phyloP scores from a whole-genome alignment of 1,140 invertebrate genomes.

The Melitaea cinxia region DNA sequence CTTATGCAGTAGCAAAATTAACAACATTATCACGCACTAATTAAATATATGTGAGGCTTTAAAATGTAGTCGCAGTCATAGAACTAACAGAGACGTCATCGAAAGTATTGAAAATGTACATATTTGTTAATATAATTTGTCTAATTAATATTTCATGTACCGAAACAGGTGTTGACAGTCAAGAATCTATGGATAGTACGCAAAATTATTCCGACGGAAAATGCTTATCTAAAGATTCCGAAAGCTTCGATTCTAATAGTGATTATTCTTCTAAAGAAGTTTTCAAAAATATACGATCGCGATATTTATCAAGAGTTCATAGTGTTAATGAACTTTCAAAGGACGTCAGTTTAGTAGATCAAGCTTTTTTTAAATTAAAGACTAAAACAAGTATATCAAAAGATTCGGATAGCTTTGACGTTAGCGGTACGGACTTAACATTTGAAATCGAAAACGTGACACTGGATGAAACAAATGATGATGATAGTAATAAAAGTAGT shows the following conservation, averaged over 20 bases:
- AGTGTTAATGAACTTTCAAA: constrained; percentile 58
- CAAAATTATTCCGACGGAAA: constrained; percentile 55
- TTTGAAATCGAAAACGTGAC: constrained; percentile 67
- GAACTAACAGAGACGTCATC: constrained; percentile 54
- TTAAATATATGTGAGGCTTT: constrained; percentile 73
- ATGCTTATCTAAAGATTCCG: constrained; percentile 46
- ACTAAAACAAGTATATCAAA: constrained; percentile 29
- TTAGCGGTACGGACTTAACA: constrained; percentile 38
- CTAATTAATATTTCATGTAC: constrained; percentile 72
- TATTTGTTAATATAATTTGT: constrained; percentile 49
- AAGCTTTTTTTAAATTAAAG: constrained; percentile 64
- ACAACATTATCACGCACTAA: constrained; percentile 66
- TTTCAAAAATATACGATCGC: constrained; percentile 69
- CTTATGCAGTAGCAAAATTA: constrained; percentile 28
- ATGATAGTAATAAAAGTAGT: constrained; percentile 38
- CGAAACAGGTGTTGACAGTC: constrained; percentile 72
- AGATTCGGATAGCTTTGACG: constrained; percentile 32
- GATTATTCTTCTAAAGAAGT: constrained; percentile 66
- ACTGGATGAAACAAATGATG: constrained; percentile 65
- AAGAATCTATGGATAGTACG: constrained; percentile 66
- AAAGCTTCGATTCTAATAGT: constrained; percentile 55
- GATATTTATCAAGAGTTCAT: constrained; percentile 73
- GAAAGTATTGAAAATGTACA: constrained; percentile 42
- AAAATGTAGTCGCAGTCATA: constrained; percentile 49
- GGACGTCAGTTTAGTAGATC: constrained; percentile 58